These are phyloP conservation scores for Pectinophora gossypiella DNA, from an alignment of 1,140 invertebrate genomes.

Conservation along the genomic window DNA sequence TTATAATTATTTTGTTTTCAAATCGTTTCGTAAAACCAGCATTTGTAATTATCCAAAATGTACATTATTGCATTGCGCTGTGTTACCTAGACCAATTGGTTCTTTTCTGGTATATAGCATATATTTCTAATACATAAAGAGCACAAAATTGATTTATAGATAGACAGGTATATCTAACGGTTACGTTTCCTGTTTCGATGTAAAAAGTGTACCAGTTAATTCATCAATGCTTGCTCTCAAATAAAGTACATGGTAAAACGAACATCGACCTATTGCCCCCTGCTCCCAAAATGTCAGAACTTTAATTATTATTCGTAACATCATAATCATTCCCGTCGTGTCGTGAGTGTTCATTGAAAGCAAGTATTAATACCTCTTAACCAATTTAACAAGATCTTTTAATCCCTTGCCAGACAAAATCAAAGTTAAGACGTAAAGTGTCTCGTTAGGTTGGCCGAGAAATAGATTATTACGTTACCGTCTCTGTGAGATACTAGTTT, in stretches of 20 bases:
- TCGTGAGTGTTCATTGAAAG: conserved; percentile 56
- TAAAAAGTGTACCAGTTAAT: neutral
- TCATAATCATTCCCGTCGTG: conserved; percentile 63
- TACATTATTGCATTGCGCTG: too few species aligned
- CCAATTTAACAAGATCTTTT: conserved; percentile 17
- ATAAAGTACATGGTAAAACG: neutral
- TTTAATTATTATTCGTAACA: conserved; percentile 69
- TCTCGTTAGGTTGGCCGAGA: conserved; percentile 49
- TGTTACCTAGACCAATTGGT: too few species aligned
- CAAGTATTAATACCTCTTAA: conserved; percentile 34
- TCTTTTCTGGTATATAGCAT: too few species aligned
- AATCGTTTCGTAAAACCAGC: too few species aligned
- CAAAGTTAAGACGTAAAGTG: conserved; percentile 27
- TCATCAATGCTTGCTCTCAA: neutral
- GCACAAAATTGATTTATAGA: neutral
- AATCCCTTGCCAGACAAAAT: neutral
- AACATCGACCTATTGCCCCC: conserved; percentile 35
- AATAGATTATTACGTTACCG: conserved; percentile 66
- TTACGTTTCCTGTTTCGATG: neutral
- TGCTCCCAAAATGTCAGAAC: conserved; percentile 58
- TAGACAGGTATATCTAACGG: neutral
- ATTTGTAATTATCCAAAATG: too few species aligned
- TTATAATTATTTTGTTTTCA: too few species aligned
- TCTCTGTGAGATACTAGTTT: conserved; percentile 57
- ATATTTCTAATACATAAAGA: too few species aligned